Conservation (phyloP, 2,113 vertebrate species). For the Colistium nudipinnis region DNA sequence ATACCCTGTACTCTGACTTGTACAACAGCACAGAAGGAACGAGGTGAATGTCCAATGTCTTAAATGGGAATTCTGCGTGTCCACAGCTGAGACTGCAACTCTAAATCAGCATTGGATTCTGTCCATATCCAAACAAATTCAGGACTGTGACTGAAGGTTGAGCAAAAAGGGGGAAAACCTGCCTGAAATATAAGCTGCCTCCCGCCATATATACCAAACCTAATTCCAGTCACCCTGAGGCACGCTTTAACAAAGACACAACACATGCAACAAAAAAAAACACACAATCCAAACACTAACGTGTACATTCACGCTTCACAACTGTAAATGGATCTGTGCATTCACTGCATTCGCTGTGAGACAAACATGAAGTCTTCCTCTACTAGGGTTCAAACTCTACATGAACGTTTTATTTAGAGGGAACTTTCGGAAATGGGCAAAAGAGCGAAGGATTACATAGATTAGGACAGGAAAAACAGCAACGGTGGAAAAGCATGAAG, state of each 20-base stretch:
- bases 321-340: neutral
- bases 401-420: slow-evolving; percentile 11
- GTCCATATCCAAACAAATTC: neutral
- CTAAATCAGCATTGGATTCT: slow-evolving; percentile 11
- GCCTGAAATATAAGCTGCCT: slow-evolving; percentile 33
- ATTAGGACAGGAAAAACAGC: slow-evolving; percentile 26
- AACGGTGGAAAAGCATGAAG: slow-evolving; percentile 51
- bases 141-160: slow-evolving; percentile 1
- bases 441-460: slow-evolving; percentile 40
- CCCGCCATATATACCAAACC: slow-evolving; percentile 8
- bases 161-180: slow-evolving; percentile 27
- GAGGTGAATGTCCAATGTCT: slow-evolving; percentile 10
- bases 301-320: slow-evolving; percentile 5
- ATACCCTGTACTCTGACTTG: slow-evolving; percentile 44
- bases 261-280: too few relatives aligned
- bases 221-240: slow-evolving; percentile 23
- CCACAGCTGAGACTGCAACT: slow-evolving; percentile 22
- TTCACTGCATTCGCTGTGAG: neutral
- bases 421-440: neutral
- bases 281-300: neutral
- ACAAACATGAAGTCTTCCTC: slow-evolving; percentile 4
- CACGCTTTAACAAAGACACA: slow-evolving; percentile 7
- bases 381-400: too few relatives aligned
- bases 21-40: slow-evolving; percentile 8
- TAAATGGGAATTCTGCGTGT: neutral